A percentile compares a stretch with the other conserved stretches of the same genome.
Conservation (phyloP, 2,113 vertebrate genomes). For the Saguinus imperator region DNA sequence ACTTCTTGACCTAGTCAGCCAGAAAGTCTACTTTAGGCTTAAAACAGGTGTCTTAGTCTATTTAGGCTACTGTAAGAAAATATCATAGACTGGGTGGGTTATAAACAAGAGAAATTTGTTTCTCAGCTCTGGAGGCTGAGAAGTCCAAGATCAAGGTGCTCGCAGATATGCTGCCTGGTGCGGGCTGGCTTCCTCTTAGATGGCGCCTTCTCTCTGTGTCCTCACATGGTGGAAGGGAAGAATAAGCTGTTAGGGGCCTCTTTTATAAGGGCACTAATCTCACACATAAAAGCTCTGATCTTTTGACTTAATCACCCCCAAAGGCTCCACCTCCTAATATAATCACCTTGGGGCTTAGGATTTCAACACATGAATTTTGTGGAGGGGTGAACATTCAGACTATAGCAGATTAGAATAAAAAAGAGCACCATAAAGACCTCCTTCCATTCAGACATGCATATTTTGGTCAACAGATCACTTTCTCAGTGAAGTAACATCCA, state of each 20-base stretch:
- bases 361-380: not conserved
- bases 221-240: not conserved
- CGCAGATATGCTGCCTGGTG: not conserved
- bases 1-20: not conserved
- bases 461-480: slow-evolving; percentile 59
- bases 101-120: not conserved
- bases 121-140: not conserved
- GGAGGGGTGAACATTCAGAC: not conserved
- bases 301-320: not conserved
- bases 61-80: not conserved
- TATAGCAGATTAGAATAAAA: not conserved
- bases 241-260: not conserved
- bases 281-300: not conserved
- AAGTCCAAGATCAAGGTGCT: not conserved
- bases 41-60: not conserved
- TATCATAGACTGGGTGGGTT: not conserved
- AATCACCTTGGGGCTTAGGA: not conserved
- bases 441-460: slow-evolving; percentile 35
- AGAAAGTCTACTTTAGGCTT: not conserved
- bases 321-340: not conserved
- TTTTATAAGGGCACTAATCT: not conserved
- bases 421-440: not conserved
- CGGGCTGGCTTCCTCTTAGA: not conserved
- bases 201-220: not conserved
- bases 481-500: not conserved